Conservation (phyloP, 2,113 vertebrate genomes). For the Phoenicopterus ruber region DNA sequence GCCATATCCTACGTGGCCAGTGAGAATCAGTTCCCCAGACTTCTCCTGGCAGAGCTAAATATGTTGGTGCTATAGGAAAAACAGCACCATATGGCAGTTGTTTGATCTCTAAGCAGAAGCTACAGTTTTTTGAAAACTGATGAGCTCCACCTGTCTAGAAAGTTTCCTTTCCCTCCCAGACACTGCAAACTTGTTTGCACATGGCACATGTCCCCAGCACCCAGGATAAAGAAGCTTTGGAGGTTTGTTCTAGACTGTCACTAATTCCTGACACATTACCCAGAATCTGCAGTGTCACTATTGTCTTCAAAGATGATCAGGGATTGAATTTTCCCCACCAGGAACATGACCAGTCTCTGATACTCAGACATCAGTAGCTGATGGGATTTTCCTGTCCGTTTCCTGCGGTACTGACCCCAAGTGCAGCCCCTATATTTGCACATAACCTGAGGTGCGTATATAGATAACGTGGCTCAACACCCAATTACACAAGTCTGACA, state of each 20-base stretch:
- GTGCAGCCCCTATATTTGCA: neutral
- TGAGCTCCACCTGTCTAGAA: conserved; percentile 24
- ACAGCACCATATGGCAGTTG: conserved; percentile 36
- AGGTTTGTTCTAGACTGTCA: neutral
- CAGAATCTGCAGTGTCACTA: neutral
- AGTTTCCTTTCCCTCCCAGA: neutral
- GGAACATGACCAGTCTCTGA: neutral
- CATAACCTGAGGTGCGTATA: neutral
- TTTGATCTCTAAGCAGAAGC: conserved; percentile 39
- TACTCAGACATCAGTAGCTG: neutral
- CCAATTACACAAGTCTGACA: neutral
- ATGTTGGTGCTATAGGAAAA: conserved; percentile 41
- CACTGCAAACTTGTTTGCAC: neutral
- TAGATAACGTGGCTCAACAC: neutral
- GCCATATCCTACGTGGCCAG: neutral
- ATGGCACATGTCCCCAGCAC: neutral
- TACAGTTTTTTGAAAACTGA: neutral
- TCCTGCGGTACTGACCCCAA: neutral
- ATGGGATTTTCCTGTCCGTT: neutral
- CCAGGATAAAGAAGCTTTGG: neutral
- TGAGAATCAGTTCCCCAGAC: neutral
- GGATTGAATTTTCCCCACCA: neutral
- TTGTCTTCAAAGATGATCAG: neutral
- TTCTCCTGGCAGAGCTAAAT: conserved; percentile 19
- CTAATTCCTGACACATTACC: neutral